Evolutionary conservation across 92 coral and sea anemone species (phyloP).

Genomic region (Zoanthus solanderi): DNA sequence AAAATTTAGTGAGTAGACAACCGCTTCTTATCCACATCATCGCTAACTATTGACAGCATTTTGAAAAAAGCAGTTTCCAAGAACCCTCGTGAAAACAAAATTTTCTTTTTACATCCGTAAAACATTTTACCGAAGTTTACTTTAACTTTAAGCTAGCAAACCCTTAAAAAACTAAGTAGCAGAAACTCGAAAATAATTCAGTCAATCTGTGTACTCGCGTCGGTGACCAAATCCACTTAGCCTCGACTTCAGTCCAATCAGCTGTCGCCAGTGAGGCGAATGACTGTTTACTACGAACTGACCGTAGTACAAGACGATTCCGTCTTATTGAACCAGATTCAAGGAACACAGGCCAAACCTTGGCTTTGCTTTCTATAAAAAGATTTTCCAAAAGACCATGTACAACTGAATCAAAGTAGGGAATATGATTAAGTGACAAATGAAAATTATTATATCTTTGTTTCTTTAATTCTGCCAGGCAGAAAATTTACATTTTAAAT

Average conservation of each 20-base stretch:
- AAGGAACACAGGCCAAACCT: background rate
- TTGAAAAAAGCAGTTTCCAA: background rate
- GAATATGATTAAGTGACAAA: background rate
- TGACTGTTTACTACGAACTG: constrained; percentile 32
- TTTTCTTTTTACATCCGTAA: background rate
- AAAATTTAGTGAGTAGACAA: constrained; percentile 17
- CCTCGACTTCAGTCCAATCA: constrained; percentile 41
- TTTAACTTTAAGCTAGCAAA: background rate
- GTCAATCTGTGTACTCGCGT: background rate
- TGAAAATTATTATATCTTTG: background rate
- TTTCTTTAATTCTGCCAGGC: background rate
- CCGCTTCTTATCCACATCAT: background rate
- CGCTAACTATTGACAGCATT: background rate
- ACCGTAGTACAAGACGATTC: constrained; percentile 16
- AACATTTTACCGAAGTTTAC: background rate
- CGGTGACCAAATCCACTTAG: background rate
- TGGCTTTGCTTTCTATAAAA: background rate
- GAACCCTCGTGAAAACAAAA: background rate
- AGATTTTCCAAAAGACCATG: background rate
- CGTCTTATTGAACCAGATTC: background rate
- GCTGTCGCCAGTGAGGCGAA: constrained; percentile 28
- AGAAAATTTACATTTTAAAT: constrained; percentile 42
- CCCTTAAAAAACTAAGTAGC: background rate
- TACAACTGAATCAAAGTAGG: background rate
- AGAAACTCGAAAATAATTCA: background rate